These are phyloP conservation scores for Xerus rutilus DNA, from an alignment of 2,797 vertebrate genomes.

Conservation along the genomic window DNA sequence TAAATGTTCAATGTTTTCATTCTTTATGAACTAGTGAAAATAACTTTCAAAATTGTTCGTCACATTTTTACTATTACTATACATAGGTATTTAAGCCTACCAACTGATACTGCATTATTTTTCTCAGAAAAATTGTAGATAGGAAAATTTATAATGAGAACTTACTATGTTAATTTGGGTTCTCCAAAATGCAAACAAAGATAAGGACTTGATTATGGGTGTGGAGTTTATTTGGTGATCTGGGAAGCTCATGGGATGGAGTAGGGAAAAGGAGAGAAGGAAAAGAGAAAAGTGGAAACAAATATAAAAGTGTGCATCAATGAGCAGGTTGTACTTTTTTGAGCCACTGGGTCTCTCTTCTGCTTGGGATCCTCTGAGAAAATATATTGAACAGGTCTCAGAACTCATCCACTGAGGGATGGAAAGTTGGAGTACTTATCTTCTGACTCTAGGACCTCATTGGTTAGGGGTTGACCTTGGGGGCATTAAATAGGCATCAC, in stretches of 20 bases:
- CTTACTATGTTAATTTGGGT: background rate
- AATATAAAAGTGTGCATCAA: background rate
- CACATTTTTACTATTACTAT: background rate
- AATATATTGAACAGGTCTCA: rapidly evolving
- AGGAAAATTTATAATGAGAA: background rate
- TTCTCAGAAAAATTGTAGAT: background rate
- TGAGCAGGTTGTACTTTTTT: background rate
- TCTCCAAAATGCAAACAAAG: background rate
- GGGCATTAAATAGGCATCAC: background rate
- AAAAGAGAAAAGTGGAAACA: background rate
- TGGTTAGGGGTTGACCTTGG: background rate
- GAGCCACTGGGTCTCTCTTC: background rate
- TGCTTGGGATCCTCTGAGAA: background rate
- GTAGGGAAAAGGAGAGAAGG: background rate
- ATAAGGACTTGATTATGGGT: background rate
- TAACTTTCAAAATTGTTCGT: background rate
- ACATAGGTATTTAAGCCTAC: background rate
- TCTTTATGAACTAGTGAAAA: slow-evolving; percentile 29
- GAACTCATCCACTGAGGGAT: background rate
- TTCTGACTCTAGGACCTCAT: background rate
- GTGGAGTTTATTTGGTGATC: background rate
- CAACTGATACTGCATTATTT: background rate
- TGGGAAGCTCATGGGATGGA: background rate
- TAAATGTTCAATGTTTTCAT: slow-evolving; percentile 1
- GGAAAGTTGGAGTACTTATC: background rate